Conservation (phyloP, 1,140 invertebrate genomes). For the Nomia melanderi region DNA sequence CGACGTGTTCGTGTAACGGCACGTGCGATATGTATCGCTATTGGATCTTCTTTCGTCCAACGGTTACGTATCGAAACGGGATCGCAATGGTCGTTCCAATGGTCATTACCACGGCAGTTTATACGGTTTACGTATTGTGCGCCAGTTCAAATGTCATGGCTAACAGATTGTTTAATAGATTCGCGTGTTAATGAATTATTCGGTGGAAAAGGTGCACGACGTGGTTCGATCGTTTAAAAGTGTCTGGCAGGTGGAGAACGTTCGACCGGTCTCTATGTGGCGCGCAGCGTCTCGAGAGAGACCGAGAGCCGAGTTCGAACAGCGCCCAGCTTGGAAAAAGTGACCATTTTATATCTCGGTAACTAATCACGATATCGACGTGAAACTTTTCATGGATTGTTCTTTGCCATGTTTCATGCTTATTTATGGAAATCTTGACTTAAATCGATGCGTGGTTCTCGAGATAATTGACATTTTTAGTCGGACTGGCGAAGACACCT, state of each 20-base stretch:
- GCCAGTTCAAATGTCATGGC: background rate
- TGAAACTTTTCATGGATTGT: conserved; percentile 58
- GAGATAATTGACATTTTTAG: conserved; percentile 41
- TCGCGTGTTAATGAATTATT: background rate
- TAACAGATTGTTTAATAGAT: background rate
- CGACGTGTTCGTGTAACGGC: background rate
- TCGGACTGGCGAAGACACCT: background rate
- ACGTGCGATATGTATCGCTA: background rate
- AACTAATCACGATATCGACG: conserved; percentile 54
- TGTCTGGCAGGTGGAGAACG: background rate
- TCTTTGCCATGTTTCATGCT: conserved; percentile 72
- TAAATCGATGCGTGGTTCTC: conserved; percentile 29
- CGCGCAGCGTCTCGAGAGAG: conserved; percentile 11
- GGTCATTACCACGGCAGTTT: background rate
- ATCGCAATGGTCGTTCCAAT: background rate
- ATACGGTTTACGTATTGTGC: background rate
- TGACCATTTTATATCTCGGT: conserved; percentile 67
- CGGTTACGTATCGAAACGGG: background rate
- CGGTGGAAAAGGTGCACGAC: too few relatives aligned
- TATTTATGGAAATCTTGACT: conserved; percentile 16
- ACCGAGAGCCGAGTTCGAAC: conserved; percentile 33
- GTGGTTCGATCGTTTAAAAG: background rate
- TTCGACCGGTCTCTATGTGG: conserved; percentile 22
- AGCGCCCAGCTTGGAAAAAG: conserved; percentile 70
- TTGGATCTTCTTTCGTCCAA: background rate